Evolutionary conservation across 1,140 invertebrate species (phyloP), one percentile per base, ranked within the genome.

Genomic region (Elysia chlorotica): DNA sequence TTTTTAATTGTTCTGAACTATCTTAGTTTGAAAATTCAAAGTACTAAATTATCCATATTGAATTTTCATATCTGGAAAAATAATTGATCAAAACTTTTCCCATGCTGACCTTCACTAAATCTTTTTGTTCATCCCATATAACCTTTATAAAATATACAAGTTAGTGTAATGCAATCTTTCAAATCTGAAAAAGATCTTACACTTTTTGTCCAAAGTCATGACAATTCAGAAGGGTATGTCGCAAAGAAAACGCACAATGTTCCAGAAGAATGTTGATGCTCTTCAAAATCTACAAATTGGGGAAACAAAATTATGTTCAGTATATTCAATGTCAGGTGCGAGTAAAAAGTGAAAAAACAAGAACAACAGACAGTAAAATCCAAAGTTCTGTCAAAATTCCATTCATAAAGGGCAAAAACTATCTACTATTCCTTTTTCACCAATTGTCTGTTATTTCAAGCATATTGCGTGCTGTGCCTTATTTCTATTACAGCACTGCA

Each of bases 281-380:
- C 33, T 69, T 74, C 19, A 68, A 35, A 36, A 74, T 62, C 73
- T 74, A n/a, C n/a, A n/a, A n/a, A n/a, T n/a, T n/a, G n/a, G n/a
- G n/a, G n/a, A n/a, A n/a, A n/a, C n/a, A n/a, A n/a, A n/a, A n/a
- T n/a, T n/a, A n/a, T n/a, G n/a, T n/a, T n/a, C n/a, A n/a, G n/a
- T n/a, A n/a, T n/a, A n/a, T n/a, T n/a, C n/a, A n/a, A n/a, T n/a
- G n/a, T n/a, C n/a, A n/a, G n/a, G n/a, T n/a, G n/a, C n/a, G n/a
- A n/a, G n/a, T n/a, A n/a, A n/a, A n/a, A n/a, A n/a, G n/a, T n/a
- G n/a, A n/a, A n/a, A n/a, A n/a, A n/a, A n/a, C n/a, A n/a, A n/a
- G n/a, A n/a, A n/a, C n/a, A n/a, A n/a, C n/a, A n/a, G n/a, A n/a
- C n/a, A n/a, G n/a, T n/a, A n/a, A n/a, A n/a, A n/a, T n/a, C n/a